phyloP scores from a whole-genome alignment of 2,888 invertebrate species.

The Sacculina carcini region DNA sequence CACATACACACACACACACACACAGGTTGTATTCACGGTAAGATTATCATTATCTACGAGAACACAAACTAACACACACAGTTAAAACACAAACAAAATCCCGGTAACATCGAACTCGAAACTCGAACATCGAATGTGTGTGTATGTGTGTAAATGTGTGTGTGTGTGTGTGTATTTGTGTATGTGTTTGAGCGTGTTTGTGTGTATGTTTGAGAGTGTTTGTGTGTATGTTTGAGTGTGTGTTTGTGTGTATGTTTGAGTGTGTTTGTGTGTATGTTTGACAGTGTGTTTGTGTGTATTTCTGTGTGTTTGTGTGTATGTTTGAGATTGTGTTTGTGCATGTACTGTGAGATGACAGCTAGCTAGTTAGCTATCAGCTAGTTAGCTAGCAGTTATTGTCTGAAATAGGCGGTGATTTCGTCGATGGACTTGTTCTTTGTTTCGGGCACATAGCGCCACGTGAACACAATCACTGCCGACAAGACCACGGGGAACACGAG shows the following conservation, averaged over 20 bases:
- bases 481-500: constrained; percentile 49
- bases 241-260: no score
- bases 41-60: no score
- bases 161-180: background rate
- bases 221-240: no score
- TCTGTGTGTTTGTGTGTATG: background rate
- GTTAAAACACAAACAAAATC: no score
- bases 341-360: background rate
- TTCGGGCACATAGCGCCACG: constrained; percentile 60
- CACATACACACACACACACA: background rate
- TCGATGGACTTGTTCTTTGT: constrained; percentile 63
- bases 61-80: no score
- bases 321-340: background rate
- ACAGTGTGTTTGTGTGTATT: background rate
- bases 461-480: constrained; percentile 43
- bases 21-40: no score
- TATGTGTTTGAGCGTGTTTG: no score
- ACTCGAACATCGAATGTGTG: no score
- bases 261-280: no score
- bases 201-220: no score
- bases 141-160: background rate
- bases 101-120: no score
- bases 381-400: no score
- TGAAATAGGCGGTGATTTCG: constrained; percentile 56
- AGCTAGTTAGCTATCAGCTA: background rate